Base-by-base conservation (phyloP, 2,113 vertebrate genomes). In the Cheilinus undulatus region DNA sequence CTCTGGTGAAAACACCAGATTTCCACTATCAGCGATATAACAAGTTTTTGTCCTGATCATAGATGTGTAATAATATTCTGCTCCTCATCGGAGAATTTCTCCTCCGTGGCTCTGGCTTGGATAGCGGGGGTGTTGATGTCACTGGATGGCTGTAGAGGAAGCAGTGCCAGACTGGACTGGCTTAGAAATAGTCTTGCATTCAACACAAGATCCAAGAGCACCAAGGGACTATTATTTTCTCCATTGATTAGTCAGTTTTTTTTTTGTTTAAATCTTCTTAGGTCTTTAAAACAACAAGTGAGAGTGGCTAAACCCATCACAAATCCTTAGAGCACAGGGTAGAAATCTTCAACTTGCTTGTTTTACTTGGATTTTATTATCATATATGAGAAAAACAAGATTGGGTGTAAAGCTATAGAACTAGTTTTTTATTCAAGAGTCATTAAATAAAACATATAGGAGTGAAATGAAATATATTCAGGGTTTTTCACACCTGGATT, bases 71-170 rank as follows among this genome's bases (percentile, higher is more conserved):
- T 56, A 45, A 56, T 5, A 69, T 23, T 26, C 9, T 10, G 5
- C 34, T 30, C 23, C 65, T 48, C 48, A 22, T 42, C 34, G 6
- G 24, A 67, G 49, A 7, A 7, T 67, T 27, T 52, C 45, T 56
- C 46, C 68, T 10, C 34, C 12, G 17, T 40, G 36, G 7, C 6
- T 17, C 2, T n/a, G 46, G 40, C 32, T 40, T 34, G 9, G 58
- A 32, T n/a, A 15, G 24, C 15, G 3, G 19, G 0, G 15, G 60
- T 34, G 54, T 20, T 60, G 62, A 74, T 73, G 22, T 15, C 36
- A 52, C 30, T 46, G 57, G 50, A 74, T 56, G 58, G 56, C 40
- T 19, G 9, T 1, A 42, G 58, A 69, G 26, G 51, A 51, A 57
- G 50, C 53, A 8, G 11, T 22, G 56, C 70, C 69, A 56, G 34